phyloP scores from a whole-genome alignment of 2,797 vertebrate genomes.

The Pyrocephalus nanus region DNA sequence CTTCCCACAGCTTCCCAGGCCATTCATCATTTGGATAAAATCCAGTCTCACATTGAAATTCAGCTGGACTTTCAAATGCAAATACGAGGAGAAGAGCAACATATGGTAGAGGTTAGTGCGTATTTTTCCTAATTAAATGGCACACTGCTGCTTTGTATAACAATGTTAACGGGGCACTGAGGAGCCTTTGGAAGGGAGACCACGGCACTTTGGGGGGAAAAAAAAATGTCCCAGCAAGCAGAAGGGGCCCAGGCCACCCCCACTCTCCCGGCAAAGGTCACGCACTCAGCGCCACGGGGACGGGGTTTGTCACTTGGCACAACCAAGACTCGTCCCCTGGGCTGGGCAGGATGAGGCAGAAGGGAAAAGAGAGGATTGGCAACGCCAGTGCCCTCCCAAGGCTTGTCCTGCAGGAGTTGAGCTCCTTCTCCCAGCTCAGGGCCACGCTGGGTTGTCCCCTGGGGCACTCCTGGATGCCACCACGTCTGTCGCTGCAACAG shows the following conservation, averaged over 20 bases:
- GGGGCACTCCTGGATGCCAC: background rate
- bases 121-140: conserved; percentile 73
- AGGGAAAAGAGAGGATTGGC: background rate
- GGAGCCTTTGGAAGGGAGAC: conserved; percentile 47
- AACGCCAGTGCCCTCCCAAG: background rate
- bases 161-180: conserved; percentile 67
- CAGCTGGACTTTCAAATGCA: conserved; percentile 74
- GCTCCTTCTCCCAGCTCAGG: background rate
- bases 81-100: conserved; percentile 66
- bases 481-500: too few relatives aligned
- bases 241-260: background rate
- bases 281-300: background rate
- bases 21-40: conserved; percentile 69
- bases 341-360: background rate
- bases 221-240: background rate
- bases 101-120: conserved; percentile 71
- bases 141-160: conserved; percentile 68
- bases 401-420: background rate
- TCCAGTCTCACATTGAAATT: conserved; percentile 69
- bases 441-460: rapidly evolving
- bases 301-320: background rate
- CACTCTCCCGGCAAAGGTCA: background rate
- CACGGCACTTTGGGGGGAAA: background rate
- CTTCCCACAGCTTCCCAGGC: conserved; percentile 41
- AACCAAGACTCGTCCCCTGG: background rate